Evolutionary conservation across 2,113 vertebrate genomes (phyloP).

Genomic region (Silurus asotus): DNA sequence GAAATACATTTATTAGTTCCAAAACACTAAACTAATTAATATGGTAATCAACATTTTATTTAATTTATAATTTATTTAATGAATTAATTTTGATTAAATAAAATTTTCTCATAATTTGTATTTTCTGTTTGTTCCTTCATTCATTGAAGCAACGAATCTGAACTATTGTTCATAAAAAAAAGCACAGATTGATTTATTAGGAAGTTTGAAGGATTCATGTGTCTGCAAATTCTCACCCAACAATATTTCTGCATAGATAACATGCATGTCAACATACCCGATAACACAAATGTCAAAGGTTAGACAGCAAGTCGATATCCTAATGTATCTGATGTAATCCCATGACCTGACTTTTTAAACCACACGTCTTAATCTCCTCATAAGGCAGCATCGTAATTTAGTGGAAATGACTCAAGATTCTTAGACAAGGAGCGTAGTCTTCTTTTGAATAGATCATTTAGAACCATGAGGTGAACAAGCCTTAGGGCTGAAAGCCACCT

Average conservation of each 20-base stretch:
- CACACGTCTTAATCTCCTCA: not conserved
- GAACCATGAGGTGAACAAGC: not conserved
- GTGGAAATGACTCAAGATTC: slow-evolving; percentile 18
- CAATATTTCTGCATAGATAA: not conserved
- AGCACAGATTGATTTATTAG: not conserved
- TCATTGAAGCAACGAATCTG: not conserved
- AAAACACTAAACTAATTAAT: not conserved
- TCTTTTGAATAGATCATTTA: not conserved
- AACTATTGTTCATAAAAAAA: not conserved
- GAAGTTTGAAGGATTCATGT: not conserved
- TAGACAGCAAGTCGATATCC: not conserved
- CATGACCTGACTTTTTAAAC: not conserved
- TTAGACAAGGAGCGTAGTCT: not conserved
- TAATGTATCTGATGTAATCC: slow-evolving; percentile 6
- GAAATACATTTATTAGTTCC: not conserved
- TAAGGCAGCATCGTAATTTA: slow-evolving; percentile 5
- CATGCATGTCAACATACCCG: not conserved
- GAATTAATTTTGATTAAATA: too few species aligned
- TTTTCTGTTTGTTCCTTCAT: not conserved
- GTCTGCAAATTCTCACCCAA: not conserved
- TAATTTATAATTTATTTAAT: too few species aligned
- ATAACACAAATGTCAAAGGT: not conserved
- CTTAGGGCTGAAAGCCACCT: not conserved
- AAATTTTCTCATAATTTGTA: not conserved
- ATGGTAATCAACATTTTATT: not conserved